Evolutionary conservation across 2,113 vertebrate genomes (phyloP).

Genomic region (Malurus elegans): DNA sequence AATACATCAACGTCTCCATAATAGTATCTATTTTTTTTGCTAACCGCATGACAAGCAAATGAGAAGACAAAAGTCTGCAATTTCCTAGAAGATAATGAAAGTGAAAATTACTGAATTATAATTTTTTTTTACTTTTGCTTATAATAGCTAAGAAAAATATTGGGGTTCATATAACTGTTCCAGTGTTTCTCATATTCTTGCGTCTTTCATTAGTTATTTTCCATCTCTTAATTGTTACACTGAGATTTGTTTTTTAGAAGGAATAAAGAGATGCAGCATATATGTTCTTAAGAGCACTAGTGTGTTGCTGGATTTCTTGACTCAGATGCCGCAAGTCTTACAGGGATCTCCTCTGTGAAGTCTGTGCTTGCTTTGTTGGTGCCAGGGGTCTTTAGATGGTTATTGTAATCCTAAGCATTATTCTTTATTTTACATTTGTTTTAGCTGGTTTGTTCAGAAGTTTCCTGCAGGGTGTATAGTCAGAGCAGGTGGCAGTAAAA

Average conservation of each 20-base stretch:
- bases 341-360: not conserved
- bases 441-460: not conserved
- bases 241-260: not conserved
- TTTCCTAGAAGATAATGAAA: not conserved
- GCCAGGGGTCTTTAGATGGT: not conserved
- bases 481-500: slow-evolving; percentile 3
- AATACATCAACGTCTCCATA: not conserved
- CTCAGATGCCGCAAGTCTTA: not conserved
- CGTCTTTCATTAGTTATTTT: not conserved
- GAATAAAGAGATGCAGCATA: not conserved
- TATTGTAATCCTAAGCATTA: not conserved
- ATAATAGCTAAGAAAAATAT: not conserved
- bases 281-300: not conserved
- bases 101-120: not conserved
- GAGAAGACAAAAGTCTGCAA: not conserved
- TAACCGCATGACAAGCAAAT: not conserved
- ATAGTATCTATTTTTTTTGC: not conserved
- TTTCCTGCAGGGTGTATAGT: not conserved
- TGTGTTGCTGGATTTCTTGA: not conserved
- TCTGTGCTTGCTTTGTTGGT: not conserved
- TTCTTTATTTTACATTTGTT: not conserved
- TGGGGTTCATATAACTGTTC: not conserved
- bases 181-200: not conserved
- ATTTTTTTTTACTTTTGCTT: not conserved
- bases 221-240: not conserved